Evolutionary conservation across 1,140 invertebrate genomes (phyloP).

Genomic region (Mamestra configurata): DNA sequence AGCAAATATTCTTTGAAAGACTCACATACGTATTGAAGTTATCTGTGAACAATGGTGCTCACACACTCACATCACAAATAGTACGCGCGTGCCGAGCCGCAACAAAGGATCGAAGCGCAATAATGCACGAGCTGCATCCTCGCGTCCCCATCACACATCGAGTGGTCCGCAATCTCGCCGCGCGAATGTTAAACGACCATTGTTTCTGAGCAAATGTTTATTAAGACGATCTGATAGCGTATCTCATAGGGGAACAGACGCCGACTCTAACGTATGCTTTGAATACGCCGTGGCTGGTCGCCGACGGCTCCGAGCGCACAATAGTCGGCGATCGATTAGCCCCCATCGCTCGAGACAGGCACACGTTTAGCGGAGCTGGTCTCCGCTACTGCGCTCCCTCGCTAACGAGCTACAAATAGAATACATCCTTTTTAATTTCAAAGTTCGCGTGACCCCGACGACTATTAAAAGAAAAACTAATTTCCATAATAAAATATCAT

Average conservation of each 20-base stretch:
- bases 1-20: conserved; percentile 25
- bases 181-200: conserved; percentile 80
- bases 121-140: conserved; percentile 59
- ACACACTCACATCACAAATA: conserved; percentile 27
- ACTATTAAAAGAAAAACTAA: conserved; percentile 86
- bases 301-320: conserved; percentile 64
- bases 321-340: conserved; percentile 82
- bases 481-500: conserved; percentile 85
- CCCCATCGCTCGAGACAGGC: conserved; percentile 64
- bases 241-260: conserved; percentile 79
- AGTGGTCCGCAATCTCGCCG: conserved; percentile 53
- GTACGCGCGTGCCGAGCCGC: conserved; percentile 30
- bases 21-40: conserved; percentile 43
- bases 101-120: conserved; percentile 59
- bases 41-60: conserved; percentile 49
- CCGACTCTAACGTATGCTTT: conserved; percentile 80
- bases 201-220: conserved; percentile 85
- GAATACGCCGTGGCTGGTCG: conserved; percentile 67
- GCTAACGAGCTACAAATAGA: conserved; percentile 74
- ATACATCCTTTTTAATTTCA: conserved; percentile 76
- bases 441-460: conserved; percentile 75
- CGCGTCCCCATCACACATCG: conserved; percentile 69
- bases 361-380: conserved; percentile 52
- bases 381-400: conserved; percentile 53
- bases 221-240: conserved; percentile 86